These are phyloP conservation scores for Liasis olivaceus DNA, from an alignment of 2,797 vertebrate species.

Conservation along the genomic window DNA sequence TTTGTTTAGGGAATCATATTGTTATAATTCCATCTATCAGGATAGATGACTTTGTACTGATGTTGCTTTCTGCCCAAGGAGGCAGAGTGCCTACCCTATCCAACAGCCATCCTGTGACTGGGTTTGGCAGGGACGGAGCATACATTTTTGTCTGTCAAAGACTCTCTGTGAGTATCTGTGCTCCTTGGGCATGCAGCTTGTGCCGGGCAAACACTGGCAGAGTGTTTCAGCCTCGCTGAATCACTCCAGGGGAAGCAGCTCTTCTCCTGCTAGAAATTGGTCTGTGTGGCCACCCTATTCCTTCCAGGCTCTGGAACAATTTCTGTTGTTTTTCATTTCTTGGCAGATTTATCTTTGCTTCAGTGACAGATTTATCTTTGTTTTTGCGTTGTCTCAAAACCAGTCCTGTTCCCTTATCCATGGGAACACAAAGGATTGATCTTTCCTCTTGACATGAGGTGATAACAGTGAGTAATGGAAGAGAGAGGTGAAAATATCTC, in stretches of 20 bases:
- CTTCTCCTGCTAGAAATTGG: constrained; percentile 38
- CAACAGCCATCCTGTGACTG: background rate
- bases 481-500: constrained; percentile 27
- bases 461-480: constrained; percentile 55
- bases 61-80: background rate
- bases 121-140: background rate
- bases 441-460: constrained; percentile 34
- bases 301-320: background rate
- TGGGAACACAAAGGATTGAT: constrained; percentile 41
- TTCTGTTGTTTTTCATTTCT: constrained; percentile 13
- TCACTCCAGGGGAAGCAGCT: constrained; percentile 27
- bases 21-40: background rate
- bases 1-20: background rate
- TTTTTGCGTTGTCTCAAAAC: background rate
- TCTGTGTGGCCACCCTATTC: background rate
- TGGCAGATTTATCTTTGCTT: constrained; percentile 42
- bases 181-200: background rate
- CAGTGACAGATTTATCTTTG: constrained; percentile 32
- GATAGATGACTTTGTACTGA: background rate
- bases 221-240: constrained; percentile 36
- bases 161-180: background rate
- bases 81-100: background rate
- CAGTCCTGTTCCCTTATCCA: constrained; percentile 34
- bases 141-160: constrained; percentile 5
- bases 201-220: background rate